A percentile compares a stretch with the other conserved stretches of the same genome.
Conservation (phyloP, 2,888 invertebrate genomes). For the Limnephilus rhombicus region DNA sequence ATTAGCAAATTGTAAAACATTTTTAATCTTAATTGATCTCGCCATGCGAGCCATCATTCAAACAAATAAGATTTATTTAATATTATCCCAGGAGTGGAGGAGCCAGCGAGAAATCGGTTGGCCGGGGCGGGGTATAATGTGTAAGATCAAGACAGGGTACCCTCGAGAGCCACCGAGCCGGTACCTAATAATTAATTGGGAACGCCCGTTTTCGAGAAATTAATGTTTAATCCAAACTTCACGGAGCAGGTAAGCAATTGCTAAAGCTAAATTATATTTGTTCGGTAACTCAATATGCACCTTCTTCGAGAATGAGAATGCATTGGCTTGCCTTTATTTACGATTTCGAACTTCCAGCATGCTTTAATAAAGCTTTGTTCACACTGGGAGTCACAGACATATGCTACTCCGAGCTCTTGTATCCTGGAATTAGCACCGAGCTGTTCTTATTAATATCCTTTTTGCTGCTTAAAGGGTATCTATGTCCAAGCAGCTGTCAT, state of each 20-base stretch:
- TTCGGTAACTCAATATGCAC: not conserved
- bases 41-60: not conserved
- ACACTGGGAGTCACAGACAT: not conserved
- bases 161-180: conserved; percentile 19
- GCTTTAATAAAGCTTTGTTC: not conserved
- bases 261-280: conserved; percentile 19
- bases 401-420: not conserved
- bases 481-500: not conserved
- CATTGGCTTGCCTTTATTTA: not conserved
- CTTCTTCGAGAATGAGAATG: not conserved
- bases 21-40: conserved; percentile 28
- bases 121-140: not conserved
- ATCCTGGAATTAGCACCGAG: not conserved
- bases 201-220: conserved; percentile 39
- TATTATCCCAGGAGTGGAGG: not conserved
- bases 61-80: conserved; percentile 9
- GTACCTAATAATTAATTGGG: conserved; percentile 41
- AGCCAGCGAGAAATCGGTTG: not conserved
- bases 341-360: not conserved
- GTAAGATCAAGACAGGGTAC: conserved; percentile 7
- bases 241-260: conserved; percentile 2
- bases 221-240: conserved; percentile 37
- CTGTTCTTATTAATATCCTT: not conserved
- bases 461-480: not conserved
- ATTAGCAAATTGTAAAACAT: not conserved